A percentile compares a stretch with the other conserved stretches of the same genome.
These are phyloP conservation scores for Penaeus monodon DNA, from an alignment of 2,888 invertebrate species.

Conservation along the genomic window DNA sequence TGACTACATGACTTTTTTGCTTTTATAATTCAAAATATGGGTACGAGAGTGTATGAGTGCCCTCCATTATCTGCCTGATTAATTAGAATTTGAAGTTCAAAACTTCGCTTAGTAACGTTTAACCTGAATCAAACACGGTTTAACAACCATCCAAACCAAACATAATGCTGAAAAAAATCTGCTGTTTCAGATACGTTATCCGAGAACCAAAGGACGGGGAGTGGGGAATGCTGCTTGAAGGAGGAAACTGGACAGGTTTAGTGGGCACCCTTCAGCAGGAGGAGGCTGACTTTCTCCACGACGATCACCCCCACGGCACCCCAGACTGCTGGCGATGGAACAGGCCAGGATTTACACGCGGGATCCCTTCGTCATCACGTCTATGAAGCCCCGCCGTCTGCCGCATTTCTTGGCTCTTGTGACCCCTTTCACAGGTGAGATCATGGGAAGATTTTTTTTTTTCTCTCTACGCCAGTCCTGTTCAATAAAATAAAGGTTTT, in stretches of 20 bases:
- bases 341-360: conserved; percentile 40
- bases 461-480: too few relatives aligned
- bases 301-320: conserved; percentile 25
- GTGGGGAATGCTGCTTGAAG: conserved; percentile 33
- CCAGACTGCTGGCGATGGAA: conserved; percentile 28
- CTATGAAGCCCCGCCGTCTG: conserved; percentile 35
- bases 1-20: too few relatives aligned
- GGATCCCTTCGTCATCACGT: conserved; percentile 49
- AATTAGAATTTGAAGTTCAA: too few relatives aligned
- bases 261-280: conserved; percentile 53
- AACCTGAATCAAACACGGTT: too few relatives aligned
- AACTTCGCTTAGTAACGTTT: too few relatives aligned
- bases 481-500: too few relatives aligned
- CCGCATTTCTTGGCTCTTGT: conserved; percentile 30
- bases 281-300: conserved; percentile 44
- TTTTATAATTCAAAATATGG: too few relatives aligned
- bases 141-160: too few relatives aligned
- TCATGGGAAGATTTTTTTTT: too few relatives aligned
- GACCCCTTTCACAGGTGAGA: conserved; percentile 46
- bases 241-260: conserved; percentile 51
- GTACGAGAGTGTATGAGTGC: too few relatives aligned
- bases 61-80: too few relatives aligned
- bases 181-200: conserved; percentile 37
- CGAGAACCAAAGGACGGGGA: conserved; percentile 31
- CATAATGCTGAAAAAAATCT: too few relatives aligned